Percentiles rank a stretch among this genome's conserved stretches.
phyloP scores from a whole-genome alignment of 1,140 invertebrate species.

The Olivierus martensii region DNA sequence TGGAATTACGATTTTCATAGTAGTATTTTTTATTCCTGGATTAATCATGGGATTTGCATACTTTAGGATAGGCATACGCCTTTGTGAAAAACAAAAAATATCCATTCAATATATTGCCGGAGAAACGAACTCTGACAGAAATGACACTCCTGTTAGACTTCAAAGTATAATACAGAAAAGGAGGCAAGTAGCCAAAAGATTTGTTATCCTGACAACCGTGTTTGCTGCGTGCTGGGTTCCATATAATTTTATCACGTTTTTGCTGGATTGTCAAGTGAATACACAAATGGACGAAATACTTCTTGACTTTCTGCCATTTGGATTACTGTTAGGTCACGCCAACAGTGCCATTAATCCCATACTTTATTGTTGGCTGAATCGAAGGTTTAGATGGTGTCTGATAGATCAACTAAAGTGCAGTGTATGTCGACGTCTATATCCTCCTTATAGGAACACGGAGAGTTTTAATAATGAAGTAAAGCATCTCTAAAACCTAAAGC shows the following conservation, averaged over 20 bases:
- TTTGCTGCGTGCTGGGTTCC: constrained; percentile 68
- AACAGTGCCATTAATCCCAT: constrained; percentile 32
- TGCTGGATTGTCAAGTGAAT: constrained; percentile 43
- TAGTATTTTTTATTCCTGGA: constrained; percentile 59
- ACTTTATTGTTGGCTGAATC: constrained; percentile 29
- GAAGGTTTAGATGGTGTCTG: constrained; percentile 21
- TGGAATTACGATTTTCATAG: constrained; percentile 48
- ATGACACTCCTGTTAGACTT: background rate
- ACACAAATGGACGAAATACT: constrained; percentile 18
- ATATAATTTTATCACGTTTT: constrained; percentile 49
- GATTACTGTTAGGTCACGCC: constrained; percentile 47
- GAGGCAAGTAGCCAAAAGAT: constrained; percentile 53
- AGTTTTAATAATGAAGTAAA: too few relatives aligned
- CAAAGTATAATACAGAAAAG: constrained; percentile 44
- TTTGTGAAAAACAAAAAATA: constrained; percentile 34
- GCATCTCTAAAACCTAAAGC: too few relatives aligned
- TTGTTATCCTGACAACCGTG: constrained; percentile 52
- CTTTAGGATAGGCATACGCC: constrained; percentile 49
- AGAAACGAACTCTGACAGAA: background rate
- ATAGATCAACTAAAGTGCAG: too few relatives aligned
- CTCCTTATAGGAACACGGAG: too few relatives aligned
- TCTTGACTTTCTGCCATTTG: constrained; percentile 30
- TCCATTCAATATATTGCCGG: background rate
- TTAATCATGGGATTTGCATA: constrained; percentile 49
- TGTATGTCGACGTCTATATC: too few relatives aligned